Percentiles rank a stretch among this genome's conserved stretches.
phyloP scores from a whole-genome alignment of 2,888 invertebrate genomes.

The Ecliptopera silaceata region DNA sequence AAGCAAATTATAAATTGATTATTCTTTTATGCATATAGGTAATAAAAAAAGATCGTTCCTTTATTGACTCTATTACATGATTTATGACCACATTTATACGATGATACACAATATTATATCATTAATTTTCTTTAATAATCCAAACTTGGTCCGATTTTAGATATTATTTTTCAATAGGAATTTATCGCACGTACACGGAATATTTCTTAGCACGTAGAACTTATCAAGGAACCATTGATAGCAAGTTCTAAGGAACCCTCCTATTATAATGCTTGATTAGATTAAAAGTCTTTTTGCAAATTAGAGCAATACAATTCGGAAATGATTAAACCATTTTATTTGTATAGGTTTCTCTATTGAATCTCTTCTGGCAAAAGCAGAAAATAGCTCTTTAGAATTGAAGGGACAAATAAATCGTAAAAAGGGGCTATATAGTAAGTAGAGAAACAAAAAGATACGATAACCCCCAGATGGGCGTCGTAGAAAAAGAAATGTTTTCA shows the following conservation, averaged over 20 bases:
- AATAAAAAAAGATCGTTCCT: too few relatives aligned
- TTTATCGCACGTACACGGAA: constrained; percentile 29
- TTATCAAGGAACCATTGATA: constrained; percentile 30
- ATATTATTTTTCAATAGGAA: constrained; percentile 8
- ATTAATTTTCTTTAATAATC: too few relatives aligned
- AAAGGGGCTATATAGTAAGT: neutral
- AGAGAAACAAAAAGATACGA: constrained; percentile 16
- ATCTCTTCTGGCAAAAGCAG: too few relatives aligned
- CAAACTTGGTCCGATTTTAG: too few relatives aligned
- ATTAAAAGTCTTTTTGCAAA: neutral
- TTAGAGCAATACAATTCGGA: neutral
- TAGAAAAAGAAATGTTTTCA: constrained; percentile 23
- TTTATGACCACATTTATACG: too few relatives aligned
- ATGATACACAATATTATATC: too few relatives aligned
- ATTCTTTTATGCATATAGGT: too few relatives aligned
- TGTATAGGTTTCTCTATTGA: neutral
- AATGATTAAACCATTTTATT: neutral
- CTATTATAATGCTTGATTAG: neutral
- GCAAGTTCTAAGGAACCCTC: constrained; percentile 12
- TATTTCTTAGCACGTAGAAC: constrained; percentile 31
- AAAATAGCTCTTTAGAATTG: neutral
- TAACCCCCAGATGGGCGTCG: constrained; percentile 3
- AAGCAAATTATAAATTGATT: too few relatives aligned
- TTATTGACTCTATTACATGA: too few relatives aligned
- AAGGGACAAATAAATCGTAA: neutral